Evolutionary conservation across 2,888 invertebrate species (phyloP).

Genomic region (Andrena fulva): DNA sequence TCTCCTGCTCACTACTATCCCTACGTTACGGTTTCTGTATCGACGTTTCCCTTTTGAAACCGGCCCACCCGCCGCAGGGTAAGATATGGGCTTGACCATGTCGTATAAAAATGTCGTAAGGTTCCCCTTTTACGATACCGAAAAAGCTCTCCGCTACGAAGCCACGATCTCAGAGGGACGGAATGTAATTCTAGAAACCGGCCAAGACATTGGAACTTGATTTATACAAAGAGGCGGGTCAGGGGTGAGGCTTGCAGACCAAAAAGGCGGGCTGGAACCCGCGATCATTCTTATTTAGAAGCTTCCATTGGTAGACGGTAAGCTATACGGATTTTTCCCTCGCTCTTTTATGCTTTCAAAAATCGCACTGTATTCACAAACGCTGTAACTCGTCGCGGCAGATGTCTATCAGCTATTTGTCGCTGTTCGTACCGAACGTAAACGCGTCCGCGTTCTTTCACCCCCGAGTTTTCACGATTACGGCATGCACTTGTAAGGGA

Average conservation of each 20-base stretch:
- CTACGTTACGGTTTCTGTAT: constrained; percentile 50
- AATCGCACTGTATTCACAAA: too few species aligned
- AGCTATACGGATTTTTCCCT: not conserved
- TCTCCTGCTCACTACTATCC: constrained; percentile 12
- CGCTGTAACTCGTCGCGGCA: not conserved
- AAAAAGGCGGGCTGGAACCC: not conserved
- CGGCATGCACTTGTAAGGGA: constrained; percentile 30
- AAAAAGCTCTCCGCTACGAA: constrained; percentile 37
- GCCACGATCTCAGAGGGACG: constrained; percentile 24
- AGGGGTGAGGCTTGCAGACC: not conserved
- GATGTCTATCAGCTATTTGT: constrained; percentile 23
- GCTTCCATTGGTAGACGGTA: not conserved
- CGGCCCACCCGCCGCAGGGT: constrained; percentile 11
- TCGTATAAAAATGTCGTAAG: constrained; percentile 59
- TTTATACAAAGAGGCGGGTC: constrained; percentile 28
- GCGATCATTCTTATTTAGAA: not conserved
- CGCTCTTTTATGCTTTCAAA: too few species aligned
- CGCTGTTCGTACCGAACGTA: constrained; percentile 20
- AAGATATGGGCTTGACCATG: constrained; percentile 58
- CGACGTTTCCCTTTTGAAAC: constrained; percentile 49
- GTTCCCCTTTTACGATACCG: constrained; percentile 50
- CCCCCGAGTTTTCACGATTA: constrained; percentile 31
- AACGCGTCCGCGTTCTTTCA: constrained; percentile 6
- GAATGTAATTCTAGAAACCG: constrained; percentile 31
- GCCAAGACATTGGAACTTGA: constrained; percentile 23